Evolutionary conservation across 2,888 invertebrate genomes (phyloP).

Genomic region (Ethmia dodecea): DNA sequence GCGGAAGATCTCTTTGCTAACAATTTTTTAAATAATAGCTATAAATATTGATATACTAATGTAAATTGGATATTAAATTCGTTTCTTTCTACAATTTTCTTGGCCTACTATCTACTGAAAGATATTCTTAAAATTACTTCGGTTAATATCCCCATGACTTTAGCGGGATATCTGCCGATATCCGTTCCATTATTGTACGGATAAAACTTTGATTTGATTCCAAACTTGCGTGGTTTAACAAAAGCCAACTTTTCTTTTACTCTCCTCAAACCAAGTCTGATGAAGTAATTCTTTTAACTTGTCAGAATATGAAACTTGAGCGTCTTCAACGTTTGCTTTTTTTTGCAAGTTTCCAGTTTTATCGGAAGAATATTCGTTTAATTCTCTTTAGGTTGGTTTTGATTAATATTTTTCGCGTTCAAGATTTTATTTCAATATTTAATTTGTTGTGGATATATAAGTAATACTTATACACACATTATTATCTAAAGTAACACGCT

Average conservation of each 20-base stretch:
- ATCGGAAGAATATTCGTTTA: not conserved
- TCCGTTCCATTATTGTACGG: constrained; percentile 65
- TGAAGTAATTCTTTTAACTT: constrained; percentile 27
- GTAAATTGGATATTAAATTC: too few species aligned
- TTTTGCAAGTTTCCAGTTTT: not conserved
- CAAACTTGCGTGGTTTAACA: constrained; percentile 48
- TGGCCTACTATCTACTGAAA: too few species aligned
- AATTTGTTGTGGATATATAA: too few species aligned
- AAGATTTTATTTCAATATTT: too few species aligned
- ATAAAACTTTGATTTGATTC: constrained; percentile 73
- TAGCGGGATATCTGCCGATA: constrained; percentile 56
- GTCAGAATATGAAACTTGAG: constrained; percentile 18
- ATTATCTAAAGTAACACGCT: too few species aligned
- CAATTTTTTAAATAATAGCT: too few species aligned
- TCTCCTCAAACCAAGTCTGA: constrained; percentile 21
- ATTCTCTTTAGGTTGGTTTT: too few species aligned
- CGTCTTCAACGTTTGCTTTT: constrained; percentile 10
- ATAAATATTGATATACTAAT: too few species aligned
- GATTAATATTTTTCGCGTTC: too few species aligned
- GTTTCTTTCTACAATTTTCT: too few species aligned
- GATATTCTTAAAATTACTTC: constrained; percentile 24
- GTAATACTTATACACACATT: too few species aligned
- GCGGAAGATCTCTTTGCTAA: too few species aligned
- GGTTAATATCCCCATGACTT: constrained; percentile 43
- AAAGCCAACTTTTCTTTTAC: constrained; percentile 35